These are phyloP conservation scores for Erythrocebus patas DNA, from an alignment of 2,113 vertebrate genomes.

Conservation along the genomic window DNA sequence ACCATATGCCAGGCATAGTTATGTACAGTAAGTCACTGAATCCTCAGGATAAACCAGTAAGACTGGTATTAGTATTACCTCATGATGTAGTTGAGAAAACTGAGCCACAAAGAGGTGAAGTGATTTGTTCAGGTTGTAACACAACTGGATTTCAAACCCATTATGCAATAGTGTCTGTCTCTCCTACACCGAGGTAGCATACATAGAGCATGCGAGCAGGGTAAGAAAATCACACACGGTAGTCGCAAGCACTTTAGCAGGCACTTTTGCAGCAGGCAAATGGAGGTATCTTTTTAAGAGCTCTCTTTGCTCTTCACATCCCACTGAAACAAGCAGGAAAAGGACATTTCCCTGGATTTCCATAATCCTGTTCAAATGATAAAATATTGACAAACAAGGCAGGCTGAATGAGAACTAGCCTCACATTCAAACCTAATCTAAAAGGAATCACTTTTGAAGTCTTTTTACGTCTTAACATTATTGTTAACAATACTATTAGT, in stretches of 20 bases:
- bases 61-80: neutral
- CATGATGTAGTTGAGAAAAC: neutral
- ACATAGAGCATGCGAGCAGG: accelerated
- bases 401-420: neutral
- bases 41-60: neutral
- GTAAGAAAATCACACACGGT: neutral
- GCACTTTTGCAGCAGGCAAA: neutral
- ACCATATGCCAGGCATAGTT: accelerated
- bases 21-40: neutral
- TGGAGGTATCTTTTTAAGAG: neutral
- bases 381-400: neutral
- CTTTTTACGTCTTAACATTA: neutral
- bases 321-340: neutral
- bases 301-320: neutral
- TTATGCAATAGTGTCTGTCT: neutral
- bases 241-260: neutral
- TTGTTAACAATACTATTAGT: slow-evolving; percentile 2
- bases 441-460: slow-evolving; percentile 49
- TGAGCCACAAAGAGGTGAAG: neutral
- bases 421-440: neutral
- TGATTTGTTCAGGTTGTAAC: neutral
- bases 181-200: neutral
- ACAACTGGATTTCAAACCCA: neutral
- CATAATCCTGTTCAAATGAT: neutral
- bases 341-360: neutral